Evolutionary conservation across 2,797 vertebrate species (phyloP).

Genomic region (Propithecus deckenii): DNA sequence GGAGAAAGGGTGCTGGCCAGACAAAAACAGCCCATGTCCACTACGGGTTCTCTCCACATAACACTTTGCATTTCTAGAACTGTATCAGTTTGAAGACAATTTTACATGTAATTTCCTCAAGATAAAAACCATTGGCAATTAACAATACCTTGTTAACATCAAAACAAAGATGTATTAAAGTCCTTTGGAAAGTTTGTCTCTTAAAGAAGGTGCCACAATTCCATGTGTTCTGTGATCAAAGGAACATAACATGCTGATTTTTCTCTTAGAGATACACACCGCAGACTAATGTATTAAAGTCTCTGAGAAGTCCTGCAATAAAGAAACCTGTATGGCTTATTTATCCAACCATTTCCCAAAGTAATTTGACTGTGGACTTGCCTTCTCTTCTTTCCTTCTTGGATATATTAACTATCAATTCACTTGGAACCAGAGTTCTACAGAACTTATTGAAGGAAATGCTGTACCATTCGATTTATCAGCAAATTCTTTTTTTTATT

Average conservation of each 20-base stretch:
- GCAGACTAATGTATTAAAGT: background rate
- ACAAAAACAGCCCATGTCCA: background rate
- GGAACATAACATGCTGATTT: background rate
- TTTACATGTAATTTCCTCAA: background rate
- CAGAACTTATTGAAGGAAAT: background rate
- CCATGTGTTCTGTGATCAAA: background rate
- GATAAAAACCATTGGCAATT: background rate
- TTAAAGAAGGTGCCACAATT: background rate
- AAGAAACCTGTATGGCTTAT: background rate
- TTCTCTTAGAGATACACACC: background rate
- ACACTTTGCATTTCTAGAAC: background rate
- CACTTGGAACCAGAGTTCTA: background rate
- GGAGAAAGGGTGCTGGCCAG: background rate
- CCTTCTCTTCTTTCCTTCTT: background rate
- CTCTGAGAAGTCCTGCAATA: background rate
- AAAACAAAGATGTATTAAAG: background rate
- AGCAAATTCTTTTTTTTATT: background rate
- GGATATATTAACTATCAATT: background rate
- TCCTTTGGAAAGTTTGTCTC: background rate
- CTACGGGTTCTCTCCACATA: background rate
- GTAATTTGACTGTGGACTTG: background rate
- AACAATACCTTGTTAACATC: background rate
- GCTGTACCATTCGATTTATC: background rate
- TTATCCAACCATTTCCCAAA: background rate
- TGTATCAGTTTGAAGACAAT: background rate